These are phyloP conservation scores for Hyposoter didymator DNA, from an alignment of 2,888 invertebrate genomes.

Conservation along the genomic window DNA sequence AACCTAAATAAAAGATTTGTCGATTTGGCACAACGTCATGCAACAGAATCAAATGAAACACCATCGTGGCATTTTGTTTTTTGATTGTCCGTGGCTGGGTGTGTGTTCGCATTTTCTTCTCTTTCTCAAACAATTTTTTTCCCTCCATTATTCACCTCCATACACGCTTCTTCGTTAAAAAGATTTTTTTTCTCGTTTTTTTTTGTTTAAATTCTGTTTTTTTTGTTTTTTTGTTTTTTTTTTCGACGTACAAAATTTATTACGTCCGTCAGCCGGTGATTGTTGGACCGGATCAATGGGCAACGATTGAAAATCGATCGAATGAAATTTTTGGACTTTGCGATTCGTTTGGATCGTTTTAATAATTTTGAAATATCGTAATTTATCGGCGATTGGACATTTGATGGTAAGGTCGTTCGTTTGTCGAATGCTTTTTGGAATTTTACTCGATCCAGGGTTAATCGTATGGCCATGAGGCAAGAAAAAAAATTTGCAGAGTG, in stretches of 20 bases:
- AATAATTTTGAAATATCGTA: not conserved
- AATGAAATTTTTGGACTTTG: not conserved
- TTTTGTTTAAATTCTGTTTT: not conserved
- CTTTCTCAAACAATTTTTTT: constrained; percentile 50
- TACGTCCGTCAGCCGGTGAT: constrained; percentile 23
- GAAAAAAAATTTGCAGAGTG: not conserved
- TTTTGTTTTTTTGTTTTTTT: constrained; percentile 22
- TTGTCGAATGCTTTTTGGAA: not conserved
- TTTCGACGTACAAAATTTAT: constrained; percentile 40
- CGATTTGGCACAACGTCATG: constrained; percentile 81
- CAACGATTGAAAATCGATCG: not conserved
- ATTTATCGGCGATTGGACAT: not conserved
- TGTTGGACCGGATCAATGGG: not conserved
- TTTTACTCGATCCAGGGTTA: not conserved
- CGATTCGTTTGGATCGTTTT: not conserved
- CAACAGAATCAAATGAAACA: constrained; percentile 80
- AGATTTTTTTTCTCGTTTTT: constrained; percentile 6
- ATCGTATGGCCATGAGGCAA: not conserved
- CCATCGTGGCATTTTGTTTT: constrained; percentile 72
- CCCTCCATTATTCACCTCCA: constrained; percentile 58
- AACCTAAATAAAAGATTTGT: constrained; percentile 66
- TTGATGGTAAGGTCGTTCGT: not conserved
- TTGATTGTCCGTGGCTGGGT: constrained; percentile 82
- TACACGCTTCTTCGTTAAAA: constrained; percentile 56
- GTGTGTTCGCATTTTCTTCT: constrained; percentile 70